Evolutionary conservation across 2,888 invertebrate species (phyloP).

Genomic region (Tigriopus californicus): DNA sequence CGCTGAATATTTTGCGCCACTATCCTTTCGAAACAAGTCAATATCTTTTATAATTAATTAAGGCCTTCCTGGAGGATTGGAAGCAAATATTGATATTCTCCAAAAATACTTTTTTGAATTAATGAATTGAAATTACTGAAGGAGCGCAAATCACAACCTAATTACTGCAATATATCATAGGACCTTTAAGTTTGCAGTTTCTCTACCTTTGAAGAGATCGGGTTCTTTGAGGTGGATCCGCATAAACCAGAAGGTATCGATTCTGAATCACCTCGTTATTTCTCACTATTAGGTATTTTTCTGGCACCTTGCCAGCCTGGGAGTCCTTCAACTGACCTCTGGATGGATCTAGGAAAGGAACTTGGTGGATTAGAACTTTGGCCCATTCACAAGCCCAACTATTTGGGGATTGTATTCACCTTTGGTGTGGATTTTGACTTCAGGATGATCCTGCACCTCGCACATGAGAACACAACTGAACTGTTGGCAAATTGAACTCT

Average conservation of each 20-base stretch:
- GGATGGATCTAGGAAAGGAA: not conserved
- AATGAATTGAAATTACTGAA: too few species aligned
- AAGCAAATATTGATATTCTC: too few species aligned
- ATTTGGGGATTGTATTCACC: not conserved
- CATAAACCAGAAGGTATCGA: not conserved
- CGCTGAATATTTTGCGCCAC: too few species aligned
- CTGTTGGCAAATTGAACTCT: not conserved
- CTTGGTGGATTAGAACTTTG: not conserved
- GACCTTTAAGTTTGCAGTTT: too few species aligned
- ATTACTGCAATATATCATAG: too few species aligned
- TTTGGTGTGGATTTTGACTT: conserved; percentile 1
- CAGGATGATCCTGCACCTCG: not conserved
- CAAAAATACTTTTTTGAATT: too few species aligned
- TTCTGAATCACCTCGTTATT: not conserved
- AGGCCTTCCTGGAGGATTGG: too few species aligned
- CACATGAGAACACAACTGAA: not conserved
- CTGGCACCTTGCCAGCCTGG: not conserved
- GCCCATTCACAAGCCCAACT: too few species aligned
- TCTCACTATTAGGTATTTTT: not conserved
- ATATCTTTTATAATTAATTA: too few species aligned
- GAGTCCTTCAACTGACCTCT: not conserved
- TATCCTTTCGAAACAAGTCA: too few species aligned
- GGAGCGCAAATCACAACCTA: too few species aligned
- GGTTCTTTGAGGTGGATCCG: not conserved
- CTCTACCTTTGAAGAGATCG: too few species aligned